Conservation (phyloP, 2,113 vertebrate species). For the Loxodonta africana region DNA sequence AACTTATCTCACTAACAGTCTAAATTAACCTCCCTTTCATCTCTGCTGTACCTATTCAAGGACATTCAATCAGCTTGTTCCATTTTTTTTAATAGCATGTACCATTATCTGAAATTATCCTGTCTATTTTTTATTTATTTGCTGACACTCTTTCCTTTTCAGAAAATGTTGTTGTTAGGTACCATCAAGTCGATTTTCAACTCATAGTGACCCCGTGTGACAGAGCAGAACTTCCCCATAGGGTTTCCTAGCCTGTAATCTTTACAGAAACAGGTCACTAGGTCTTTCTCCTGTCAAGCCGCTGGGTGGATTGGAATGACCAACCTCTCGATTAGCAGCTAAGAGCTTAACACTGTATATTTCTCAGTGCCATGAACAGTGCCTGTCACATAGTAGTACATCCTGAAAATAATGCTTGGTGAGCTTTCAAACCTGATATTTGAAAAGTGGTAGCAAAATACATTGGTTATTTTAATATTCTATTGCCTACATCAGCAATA, state of each 20-base stretch:
- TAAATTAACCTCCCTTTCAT: background rate
- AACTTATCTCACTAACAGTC: background rate
- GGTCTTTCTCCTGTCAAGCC: no score
- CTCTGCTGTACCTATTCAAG: background rate
- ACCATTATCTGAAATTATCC: background rate
- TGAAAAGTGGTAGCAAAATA: constrained; percentile 35
- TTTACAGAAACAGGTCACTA: no score
- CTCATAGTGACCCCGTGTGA: no score
- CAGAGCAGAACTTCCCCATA: no score
- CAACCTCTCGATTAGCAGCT: no score
- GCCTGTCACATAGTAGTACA: background rate
- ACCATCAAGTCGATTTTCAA: no score
- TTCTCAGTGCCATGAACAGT: background rate
- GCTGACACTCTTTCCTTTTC: background rate
- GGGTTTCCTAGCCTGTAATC: no score
- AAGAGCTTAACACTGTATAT: no score
- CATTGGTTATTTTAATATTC: constrained; percentile 26
- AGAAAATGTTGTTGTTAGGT: background rate
- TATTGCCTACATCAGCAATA: constrained; percentile 25
- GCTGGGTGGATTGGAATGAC: no score
- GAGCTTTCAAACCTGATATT: background rate
- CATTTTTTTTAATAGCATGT: background rate
- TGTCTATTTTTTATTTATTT: constrained; percentile 23
- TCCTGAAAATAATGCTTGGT: constrained; percentile 8
- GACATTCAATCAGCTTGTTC: background rate